phyloP scores from a whole-genome alignment of 2,797 vertebrate species.

The Manis javanica region DNA sequence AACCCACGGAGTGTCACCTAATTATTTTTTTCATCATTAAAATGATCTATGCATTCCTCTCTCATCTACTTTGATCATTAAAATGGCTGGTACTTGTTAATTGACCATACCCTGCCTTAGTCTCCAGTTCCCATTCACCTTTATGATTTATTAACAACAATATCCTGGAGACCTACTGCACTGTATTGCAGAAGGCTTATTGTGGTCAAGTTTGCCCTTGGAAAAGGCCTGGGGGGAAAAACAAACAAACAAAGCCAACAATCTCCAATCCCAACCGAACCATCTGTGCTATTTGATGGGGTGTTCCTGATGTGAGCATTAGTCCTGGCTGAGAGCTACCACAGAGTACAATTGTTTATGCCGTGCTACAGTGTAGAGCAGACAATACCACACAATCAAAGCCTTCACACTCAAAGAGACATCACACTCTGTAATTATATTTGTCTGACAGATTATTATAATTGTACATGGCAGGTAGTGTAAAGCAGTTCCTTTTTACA shows the following conservation, averaged over 20 bases:
- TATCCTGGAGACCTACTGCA: constrained; percentile 64
- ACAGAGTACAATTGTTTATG: constrained; percentile 85
- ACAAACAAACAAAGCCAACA: constrained; percentile 76
- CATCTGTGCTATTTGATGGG: constrained; percentile 77
- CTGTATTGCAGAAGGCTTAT: constrained; percentile 28
- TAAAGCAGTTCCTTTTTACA: constrained; percentile 81
- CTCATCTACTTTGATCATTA: constrained; percentile 56
- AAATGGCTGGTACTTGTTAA: constrained; percentile 63
- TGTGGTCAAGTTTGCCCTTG: constrained; percentile 79
- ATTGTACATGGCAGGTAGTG: constrained; percentile 86
- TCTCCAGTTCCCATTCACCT: constrained; percentile 64
- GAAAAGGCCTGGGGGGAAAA: constrained; percentile 52
- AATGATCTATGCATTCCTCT: constrained; percentile 62
- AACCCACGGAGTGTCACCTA: constrained; percentile 45
- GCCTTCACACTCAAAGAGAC: constrained; percentile 88
- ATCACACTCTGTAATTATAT: constrained; percentile 89
- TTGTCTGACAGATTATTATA: constrained; percentile 89
- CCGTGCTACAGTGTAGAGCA: constrained; percentile 81
- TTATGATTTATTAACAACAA: constrained; percentile 56
- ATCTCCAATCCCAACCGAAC: constrained; percentile 52
- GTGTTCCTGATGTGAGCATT: constrained; percentile 81
- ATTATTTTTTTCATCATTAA: constrained; percentile 76
- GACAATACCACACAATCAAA: constrained; percentile 88
- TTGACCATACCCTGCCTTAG: background rate
- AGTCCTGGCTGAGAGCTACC: constrained; percentile 81